A percentile compares a stretch with the other conserved stretches of the same genome.
phyloP scores from a whole-genome alignment of 1,140 invertebrate genomes.

The Bombus waltoni region DNA sequence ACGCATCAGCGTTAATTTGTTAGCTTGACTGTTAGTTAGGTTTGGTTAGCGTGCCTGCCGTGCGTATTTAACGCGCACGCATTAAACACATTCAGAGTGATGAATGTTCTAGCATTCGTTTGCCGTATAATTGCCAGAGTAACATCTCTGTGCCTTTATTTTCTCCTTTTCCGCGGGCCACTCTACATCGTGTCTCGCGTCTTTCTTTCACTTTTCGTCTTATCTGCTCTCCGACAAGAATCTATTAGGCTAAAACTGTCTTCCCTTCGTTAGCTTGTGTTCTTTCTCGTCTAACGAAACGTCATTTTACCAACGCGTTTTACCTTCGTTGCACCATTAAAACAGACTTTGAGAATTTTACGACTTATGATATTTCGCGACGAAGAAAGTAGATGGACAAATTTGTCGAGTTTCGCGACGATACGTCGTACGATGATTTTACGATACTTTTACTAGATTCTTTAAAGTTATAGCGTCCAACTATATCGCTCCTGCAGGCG shows the following conservation, averaged over 20 bases:
- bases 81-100: slow-evolving; percentile 71
- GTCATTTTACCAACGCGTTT: too few relatives aligned
- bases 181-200: too few relatives aligned
- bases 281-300: too few relatives aligned
- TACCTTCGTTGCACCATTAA: background rate
- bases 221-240: background rate
- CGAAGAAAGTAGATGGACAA: too few relatives aligned
- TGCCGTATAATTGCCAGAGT: slow-evolving; percentile 67
- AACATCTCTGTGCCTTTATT: slow-evolving; percentile 20
- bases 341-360: background rate
- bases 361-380: background rate
- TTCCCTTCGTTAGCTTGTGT: background rate
- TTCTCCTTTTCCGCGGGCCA: background rate
- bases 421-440: too few relatives aligned
- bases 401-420: too few relatives aligned
- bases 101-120: slow-evolving; percentile 68
- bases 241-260: background rate
- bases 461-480: background rate
- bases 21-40: slow-evolving; percentile 61
- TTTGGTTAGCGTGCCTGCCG: slow-evolving; percentile 63
- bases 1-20: slow-evolving; percentile 74
- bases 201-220: background rate
- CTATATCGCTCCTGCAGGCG: background rate
- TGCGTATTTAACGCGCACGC: slow-evolving; percentile 68
- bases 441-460: too few relatives aligned